Evolutionary conservation across 2,797 vertebrate genomes (phyloP).

Genomic region (Scomberomorus guttatus): DNA sequence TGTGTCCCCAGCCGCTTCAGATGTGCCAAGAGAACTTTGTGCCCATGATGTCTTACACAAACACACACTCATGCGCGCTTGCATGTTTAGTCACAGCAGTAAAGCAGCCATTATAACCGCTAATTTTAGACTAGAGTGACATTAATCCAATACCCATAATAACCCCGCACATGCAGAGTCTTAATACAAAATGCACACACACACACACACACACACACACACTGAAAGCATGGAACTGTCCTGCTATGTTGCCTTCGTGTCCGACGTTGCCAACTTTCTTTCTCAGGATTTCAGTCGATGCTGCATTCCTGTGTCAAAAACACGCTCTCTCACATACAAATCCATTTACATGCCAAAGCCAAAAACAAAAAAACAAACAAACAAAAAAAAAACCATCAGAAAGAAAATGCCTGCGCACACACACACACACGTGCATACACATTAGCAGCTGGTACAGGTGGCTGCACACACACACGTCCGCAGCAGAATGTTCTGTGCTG

Average conservation of each 20-base stretch:
- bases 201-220: constrained; percentile 22
- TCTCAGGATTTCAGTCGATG: constrained; percentile 79
- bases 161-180: constrained; percentile 33
- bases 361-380: constrained; percentile 11
- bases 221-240: constrained; percentile 53
- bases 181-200: constrained; percentile 20
- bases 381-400: neutral
- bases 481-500: constrained; percentile 1
- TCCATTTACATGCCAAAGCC: constrained; percentile 63
- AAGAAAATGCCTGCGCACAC: constrained; percentile 10
- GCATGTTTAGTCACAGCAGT: constrained; percentile 73
- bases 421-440: constrained; percentile 13
- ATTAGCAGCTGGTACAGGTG: constrained; percentile 14
- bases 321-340: constrained; percentile 18
- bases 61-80: constrained; percentile 43
- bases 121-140: constrained; percentile 61
- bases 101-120: constrained; percentile 61
- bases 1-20: constrained; percentile 66
- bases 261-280: constrained; percentile 66
- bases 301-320: constrained; percentile 63
- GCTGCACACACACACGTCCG: constrained; percentile 20
- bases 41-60: constrained; percentile 75
- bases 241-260: constrained; percentile 74
- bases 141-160: constrained; percentile 49
- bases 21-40: constrained; percentile 76